Conservation (phyloP, 1,140 invertebrate genomes). For the Drosophila ananassae region DNA sequence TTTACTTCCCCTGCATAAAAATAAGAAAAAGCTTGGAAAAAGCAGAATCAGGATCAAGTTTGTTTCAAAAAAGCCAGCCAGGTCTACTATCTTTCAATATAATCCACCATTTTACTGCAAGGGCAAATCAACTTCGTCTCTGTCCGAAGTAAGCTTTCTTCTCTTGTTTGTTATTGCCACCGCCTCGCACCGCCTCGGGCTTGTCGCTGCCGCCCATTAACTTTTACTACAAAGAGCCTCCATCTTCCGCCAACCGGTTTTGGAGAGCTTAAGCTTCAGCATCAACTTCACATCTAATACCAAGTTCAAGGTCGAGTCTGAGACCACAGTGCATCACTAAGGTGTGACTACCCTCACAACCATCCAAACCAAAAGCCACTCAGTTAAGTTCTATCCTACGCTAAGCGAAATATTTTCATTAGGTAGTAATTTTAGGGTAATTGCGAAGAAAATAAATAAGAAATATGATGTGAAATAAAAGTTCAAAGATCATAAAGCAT, state of each 20-base stretch:
- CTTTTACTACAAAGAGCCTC: slow-evolving; percentile 58
- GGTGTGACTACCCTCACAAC: slow-evolving; percentile 53
- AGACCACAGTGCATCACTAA: slow-evolving; percentile 60
- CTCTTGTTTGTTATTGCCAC: slow-evolving; percentile 11
- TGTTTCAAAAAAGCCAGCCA: too few species aligned
- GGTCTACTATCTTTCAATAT: too few species aligned
- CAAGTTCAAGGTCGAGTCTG: slow-evolving; percentile 73
- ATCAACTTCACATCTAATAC: slow-evolving; percentile 68
- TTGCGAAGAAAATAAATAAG: too few species aligned
- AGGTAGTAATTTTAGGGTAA: too few species aligned
- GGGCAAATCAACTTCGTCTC: too few species aligned
- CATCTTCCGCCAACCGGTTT: slow-evolving; percentile 59
- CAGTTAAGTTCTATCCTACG: slow-evolving; percentile 26
- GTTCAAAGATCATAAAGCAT: too few species aligned
- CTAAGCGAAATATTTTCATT: neutral
- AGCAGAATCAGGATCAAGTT: too few species aligned
- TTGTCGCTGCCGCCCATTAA: slow-evolving; percentile 64
- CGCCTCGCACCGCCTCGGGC: slow-evolving; percentile 50
- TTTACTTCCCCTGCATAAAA: too few species aligned
- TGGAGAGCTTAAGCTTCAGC: slow-evolving; percentile 17
- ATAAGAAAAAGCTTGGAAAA: too few species aligned
- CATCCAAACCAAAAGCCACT: slow-evolving; percentile 24
- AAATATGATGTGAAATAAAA: too few species aligned
- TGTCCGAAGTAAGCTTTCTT: too few species aligned
- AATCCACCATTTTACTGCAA: too few species aligned